Base-by-base conservation (phyloP, 2,888 invertebrate species). In the Netelia inedita region DNA sequence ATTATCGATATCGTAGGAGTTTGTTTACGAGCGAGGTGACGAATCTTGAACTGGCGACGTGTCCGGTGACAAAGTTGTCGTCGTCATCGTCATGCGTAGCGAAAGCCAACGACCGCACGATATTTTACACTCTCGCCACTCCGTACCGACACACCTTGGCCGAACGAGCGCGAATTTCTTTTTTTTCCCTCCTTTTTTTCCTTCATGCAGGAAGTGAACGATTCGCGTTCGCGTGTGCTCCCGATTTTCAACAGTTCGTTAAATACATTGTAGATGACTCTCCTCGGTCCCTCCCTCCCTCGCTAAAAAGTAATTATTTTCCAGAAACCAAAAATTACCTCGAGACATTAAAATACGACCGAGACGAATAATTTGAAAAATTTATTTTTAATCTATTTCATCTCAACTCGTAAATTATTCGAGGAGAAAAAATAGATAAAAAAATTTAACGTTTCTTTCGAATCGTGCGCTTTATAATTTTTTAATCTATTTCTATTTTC, bases 71-170 rank as follows among this genome's bases (percentile, higher is more conserved):
- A 61, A 23, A 10, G 53, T 65, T 65, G 53, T 79, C 79, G 69
- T 66, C 69, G 68, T 79, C 79, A 59, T 66, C 69, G 68, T 43
- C 68, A 68, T 68, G 68, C 73, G 73, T 68, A 28, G 73, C 79
- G 66, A 66, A 28, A 73, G 73, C 19, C 80, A 80, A 73, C 80
- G 59, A 74, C 80, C 73, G 80, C 79, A 23, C 65, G 50, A 71
- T 71, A 72, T 71, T 71, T 57, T 79, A 71, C 79, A 71, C 69
- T 50, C 61, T 50, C 78, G 68, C 41, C 69, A 53, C 69, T 69
- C 28, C 28, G 23, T 28, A 11, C 28, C 23, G 69, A n/a, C 50
- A 14, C 21, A 50, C 69, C 23, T 43, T 59, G 59, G 23, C 57
- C 19, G 19, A 71, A 55, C 71, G n/a, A 55, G 71, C 71, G 19